phyloP scores from a whole-genome alignment of 2,888 invertebrate genomes.

The Saturnia japonica region DNA sequence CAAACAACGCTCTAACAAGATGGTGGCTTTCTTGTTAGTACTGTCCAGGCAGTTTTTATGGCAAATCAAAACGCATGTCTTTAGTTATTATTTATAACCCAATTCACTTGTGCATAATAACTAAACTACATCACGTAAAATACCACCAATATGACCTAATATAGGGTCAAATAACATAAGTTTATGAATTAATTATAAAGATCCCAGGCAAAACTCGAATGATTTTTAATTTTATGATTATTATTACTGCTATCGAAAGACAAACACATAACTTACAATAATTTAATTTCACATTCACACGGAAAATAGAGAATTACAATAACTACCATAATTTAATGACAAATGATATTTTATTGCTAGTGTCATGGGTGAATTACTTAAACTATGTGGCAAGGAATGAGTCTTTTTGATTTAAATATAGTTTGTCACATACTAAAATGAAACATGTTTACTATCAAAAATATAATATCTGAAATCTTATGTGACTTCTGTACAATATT shows the following conservation, averaged over 20 bases:
- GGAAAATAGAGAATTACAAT: not conserved
- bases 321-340: not conserved
- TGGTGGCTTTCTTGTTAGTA: no score
- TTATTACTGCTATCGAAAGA: not conserved
- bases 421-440: not conserved
- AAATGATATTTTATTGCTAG: slow-evolving; percentile 12
- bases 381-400: not conserved
- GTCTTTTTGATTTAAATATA: slow-evolving; percentile 16
- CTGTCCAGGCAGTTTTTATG: no score
- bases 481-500: not conserved
- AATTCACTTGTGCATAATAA: no score
- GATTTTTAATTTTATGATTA: no score
- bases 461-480: not conserved
- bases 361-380: slow-evolving; percentile 9
- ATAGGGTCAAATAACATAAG: no score
- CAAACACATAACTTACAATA: not conserved
- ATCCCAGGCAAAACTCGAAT: no score
- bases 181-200: no score
- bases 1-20: no score
- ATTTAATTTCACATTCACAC: not conserved
- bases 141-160: no score
- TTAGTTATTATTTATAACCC: no score
- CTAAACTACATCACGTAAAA: no score
- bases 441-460: slow-evolving; percentile 2
- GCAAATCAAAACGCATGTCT: no score